A percentile compares a stretch with the other conserved stretches of the same genome.
These are phyloP conservation scores for Kuschelorhynchus macadamiae DNA, from an alignment of 2,888 invertebrate genomes.

Conservation along the genomic window DNA sequence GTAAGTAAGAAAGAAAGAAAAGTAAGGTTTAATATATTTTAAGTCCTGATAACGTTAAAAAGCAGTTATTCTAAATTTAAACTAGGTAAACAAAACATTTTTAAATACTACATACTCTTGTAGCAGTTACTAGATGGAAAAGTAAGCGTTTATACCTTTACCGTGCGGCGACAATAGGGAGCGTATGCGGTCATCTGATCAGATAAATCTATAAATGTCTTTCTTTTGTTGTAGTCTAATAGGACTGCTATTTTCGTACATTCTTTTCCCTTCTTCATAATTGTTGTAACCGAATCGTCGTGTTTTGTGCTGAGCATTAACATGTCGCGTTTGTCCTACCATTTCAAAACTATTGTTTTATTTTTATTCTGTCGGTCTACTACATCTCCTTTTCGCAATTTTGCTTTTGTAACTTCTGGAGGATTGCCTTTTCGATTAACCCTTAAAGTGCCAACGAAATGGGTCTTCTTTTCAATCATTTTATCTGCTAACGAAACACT, in stretches of 20 bases:
- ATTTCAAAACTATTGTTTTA: slow-evolving; percentile 12
- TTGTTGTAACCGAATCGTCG: slow-evolving; percentile 3
- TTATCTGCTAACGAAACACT: not conserved
- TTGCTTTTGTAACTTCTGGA: slow-evolving; percentile 7
- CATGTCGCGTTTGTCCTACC: slow-evolving; percentile 4
- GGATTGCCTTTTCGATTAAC: slow-evolving; percentile 21
- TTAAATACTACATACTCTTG: no score
- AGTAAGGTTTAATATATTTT: no score
- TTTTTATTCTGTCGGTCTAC: not conserved
- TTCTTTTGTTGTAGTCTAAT: not conserved
- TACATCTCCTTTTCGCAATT: slow-evolving; percentile 3
- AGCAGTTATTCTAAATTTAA: no score
- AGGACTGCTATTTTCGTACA: not conserved
- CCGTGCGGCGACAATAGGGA: no score
- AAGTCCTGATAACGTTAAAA: no score
- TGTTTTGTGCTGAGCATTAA: slow-evolving; percentile 9
- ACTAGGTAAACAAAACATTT: no score
- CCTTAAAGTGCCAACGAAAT: slow-evolving; percentile 30
- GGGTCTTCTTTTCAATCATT: slow-evolving; percentile 27
- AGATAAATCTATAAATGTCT: slow-evolving; percentile 1
- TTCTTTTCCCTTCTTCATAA: slow-evolving; percentile 2
- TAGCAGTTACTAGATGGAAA: no score
- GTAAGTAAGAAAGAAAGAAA: no score
- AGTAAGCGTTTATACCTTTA: no score
- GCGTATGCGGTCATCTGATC: no score